Percentiles rank a stretch among this genome's conserved stretches.
Conservation (phyloP, 2,797 vertebrate genomes). For the Sardinella longiceps region DNA sequence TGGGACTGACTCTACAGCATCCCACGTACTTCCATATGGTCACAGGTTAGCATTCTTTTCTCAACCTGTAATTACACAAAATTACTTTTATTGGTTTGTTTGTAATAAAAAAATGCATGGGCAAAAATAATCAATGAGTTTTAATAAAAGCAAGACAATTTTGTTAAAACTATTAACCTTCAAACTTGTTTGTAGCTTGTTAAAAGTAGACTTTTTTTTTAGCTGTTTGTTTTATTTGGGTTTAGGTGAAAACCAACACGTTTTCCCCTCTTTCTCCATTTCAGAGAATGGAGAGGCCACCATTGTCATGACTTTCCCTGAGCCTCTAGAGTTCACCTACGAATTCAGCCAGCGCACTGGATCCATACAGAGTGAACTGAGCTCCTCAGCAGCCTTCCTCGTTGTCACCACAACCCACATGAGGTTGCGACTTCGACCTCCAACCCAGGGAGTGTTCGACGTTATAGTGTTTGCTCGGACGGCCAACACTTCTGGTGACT, state of each 20-base stretch:
- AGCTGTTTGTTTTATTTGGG: neutral
- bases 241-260: neutral
- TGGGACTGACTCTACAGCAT: constrained; percentile 62
- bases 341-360: constrained; percentile 69
- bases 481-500: constrained; percentile 71
- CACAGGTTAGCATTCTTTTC: constrained; percentile 54
- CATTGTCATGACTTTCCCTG: too few relatives aligned
- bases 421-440: neutral
- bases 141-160: too few relatives aligned
- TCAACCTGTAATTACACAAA: neutral
- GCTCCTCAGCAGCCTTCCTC: too few relatives aligned
- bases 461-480: neutral
- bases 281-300: constrained; percentile 75
- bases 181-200: too few relatives aligned
- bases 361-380: constrained; percentile 59
- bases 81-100: too few relatives aligned
- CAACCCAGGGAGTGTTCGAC: neutral
- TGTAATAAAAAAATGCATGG: too few relatives aligned
- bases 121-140: too few relatives aligned
- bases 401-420: constrained; percentile 55
- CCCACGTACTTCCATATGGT: too few relatives aligned
- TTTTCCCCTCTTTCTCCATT: neutral
- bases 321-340: constrained; percentile 71
- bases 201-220: too few relatives aligned
- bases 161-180: too few relatives aligned